Evolutionary conservation across 1,140 invertebrate species (phyloP).

Genomic region (Acromyrmex heyeri): DNA sequence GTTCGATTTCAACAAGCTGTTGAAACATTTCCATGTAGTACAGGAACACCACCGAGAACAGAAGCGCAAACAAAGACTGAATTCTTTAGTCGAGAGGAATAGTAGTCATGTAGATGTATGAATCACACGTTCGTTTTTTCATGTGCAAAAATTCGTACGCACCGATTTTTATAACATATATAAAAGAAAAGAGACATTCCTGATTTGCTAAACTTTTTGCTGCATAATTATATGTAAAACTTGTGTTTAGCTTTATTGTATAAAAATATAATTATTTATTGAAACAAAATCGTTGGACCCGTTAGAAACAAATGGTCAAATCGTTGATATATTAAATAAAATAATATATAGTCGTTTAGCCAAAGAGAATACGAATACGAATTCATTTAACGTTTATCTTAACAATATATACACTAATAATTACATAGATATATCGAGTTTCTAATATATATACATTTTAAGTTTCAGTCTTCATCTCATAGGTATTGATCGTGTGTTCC

Average conservation of each 20-base stretch:
- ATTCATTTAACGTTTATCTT: neutral
- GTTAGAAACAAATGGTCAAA: slow-evolving; percentile 25
- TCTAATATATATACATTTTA: slow-evolving; percentile 31
- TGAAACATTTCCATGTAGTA: slow-evolving; percentile 89
- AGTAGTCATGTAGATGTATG: slow-evolving; percentile 76
- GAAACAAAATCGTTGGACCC: neutral
- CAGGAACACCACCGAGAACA: slow-evolving; percentile 89
- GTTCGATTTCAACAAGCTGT: slow-evolving; percentile 88
- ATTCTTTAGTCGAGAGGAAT: slow-evolving; percentile 80
- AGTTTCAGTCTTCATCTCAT: slow-evolving; percentile 62
- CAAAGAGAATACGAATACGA: neutral
- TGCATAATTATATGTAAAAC: slow-evolving; percentile 28
- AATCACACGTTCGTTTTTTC: slow-evolving; percentile 53
- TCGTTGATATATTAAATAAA: neutral
- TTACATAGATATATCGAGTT: neutral
- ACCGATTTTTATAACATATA: slow-evolving; percentile 22
- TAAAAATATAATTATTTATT: slow-evolving; percentile 53
- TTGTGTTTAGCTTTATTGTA: slow-evolving; percentile 44
- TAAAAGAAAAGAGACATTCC: slow-evolving; percentile 14
- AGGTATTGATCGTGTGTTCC: too few species aligned
- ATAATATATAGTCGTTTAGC: neutral
- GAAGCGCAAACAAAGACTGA: slow-evolving; percentile 85
- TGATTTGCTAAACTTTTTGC: slow-evolving; percentile 63
- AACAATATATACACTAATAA: slow-evolving; percentile 20
- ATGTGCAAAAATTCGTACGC: slow-evolving; percentile 9